phyloP scores from a whole-genome alignment of 92 coral and sea anemone species.

The Umimayanthus kanabou region DNA sequence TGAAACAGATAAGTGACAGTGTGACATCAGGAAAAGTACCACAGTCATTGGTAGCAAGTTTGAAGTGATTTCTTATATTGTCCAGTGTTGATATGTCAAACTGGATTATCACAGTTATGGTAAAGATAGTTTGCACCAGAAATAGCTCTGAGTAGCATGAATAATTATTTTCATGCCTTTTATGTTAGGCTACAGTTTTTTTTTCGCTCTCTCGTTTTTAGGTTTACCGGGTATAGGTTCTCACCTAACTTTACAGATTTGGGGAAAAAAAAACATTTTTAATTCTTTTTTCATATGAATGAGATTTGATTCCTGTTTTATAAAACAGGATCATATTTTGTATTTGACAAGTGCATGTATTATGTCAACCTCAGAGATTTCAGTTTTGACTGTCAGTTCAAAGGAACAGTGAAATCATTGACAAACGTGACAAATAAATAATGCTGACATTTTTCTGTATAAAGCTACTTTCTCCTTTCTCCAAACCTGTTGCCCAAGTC shows the following conservation, averaged over 20 bases:
- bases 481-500: background rate
- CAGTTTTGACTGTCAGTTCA: background rate
- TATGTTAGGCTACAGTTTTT: background rate
- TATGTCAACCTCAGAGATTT: background rate
- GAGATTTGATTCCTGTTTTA: background rate
- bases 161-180: background rate
- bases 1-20: constrained; percentile 37
- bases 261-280: background rate
- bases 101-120: background rate
- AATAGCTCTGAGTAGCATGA: background rate
- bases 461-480: background rate
- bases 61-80: background rate
- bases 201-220: too few species aligned
- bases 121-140: background rate
- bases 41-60: constrained; percentile 10
- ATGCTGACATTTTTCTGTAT: background rate
- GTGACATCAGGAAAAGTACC: constrained; percentile 20
- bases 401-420: background rate
- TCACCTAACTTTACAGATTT: background rate
- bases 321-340: background rate
- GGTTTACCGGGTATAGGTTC: background rate
- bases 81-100: background rate
- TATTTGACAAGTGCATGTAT: background rate
- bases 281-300: background rate
- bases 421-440: background rate